Base-by-base conservation (phyloP, 2,888 invertebrate genomes). In the Formica aserva region DNA sequence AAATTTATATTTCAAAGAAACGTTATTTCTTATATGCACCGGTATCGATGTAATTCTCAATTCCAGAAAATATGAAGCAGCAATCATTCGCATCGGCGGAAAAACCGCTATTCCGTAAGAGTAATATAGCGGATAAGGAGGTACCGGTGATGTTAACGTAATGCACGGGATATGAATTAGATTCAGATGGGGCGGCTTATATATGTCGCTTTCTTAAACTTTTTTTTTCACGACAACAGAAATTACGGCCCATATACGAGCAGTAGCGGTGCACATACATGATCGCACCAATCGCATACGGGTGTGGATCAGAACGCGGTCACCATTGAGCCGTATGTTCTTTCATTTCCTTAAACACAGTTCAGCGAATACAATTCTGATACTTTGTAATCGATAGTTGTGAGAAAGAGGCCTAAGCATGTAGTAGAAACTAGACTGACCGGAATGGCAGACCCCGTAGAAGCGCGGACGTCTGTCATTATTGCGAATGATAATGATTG, bases 371-470 rank as follows among this genome's bases (percentile, higher is more conserved):
- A 52, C 52, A 52, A 52, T 52, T 41, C 81, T 75, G 84, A 76
- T 88, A 88, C 89, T 88, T 88, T 84, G 84, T 87, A 88, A 85
- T 84, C 87, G 89, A 88, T 88, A 88, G 75, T 84, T 89, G 63
- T 75, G 62, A 65, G 87, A 32, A 45, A 35, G 22, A 45, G 84
- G 48, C 11, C 45, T 82, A 71, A 66, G 66, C 75, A 55, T 80
- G 74, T 63, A 38, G 57, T 57, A 41, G 81, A 77, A 82, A 66
- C 83, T 85, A 82, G 74, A 85, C 83, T 87, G 67, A 77, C 66
- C 35, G 65, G 74, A 71, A 38, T 38, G 57, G 55, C 45, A 80
- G 72, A 60, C 60, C 13, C 41, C 78, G 45, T 72, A 60, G 74
- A 72, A 80, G 78, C 78, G 78, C 60, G 72, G 78, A 80, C 78